Evolutionary conservation across 2,888 invertebrate genomes (phyloP), one percentile per base, ranked within the genome.

Genomic region (Trichacis sp.): DNA sequence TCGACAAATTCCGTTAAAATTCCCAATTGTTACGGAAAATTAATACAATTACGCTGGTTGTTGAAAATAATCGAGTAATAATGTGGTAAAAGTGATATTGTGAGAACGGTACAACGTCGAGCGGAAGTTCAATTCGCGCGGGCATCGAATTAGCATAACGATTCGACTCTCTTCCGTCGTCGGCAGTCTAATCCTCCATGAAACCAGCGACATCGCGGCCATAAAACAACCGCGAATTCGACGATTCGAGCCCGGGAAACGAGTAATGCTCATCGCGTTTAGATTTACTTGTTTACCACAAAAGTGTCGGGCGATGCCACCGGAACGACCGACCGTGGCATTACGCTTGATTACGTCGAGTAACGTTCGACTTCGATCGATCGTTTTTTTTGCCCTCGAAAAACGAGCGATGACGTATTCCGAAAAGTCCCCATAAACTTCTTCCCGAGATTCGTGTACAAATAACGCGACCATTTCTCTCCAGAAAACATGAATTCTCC

Each of bases 191-290:
- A 42, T 42, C 15, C 11, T 18, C 8, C 15, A 11, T n/a, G 42
- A 18, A 42, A 8, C 42, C n/a, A 42, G 42, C 42, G 18, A 2
- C 6, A 42, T 42, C 15, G 18, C 42, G 42, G 15, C 42, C 42
- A 17, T 42, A 42, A 42, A 42, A 42, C 42, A 15, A 18, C 18
- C 42, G 42, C 17, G 15, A 42, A 42, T 42, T 42, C n/a, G 42
- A 42, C 42, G 5, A 15, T n/a, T 42, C n/a, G 11, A n/a, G n/a
- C 2, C 42, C 8, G 15, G 24, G 24, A 3, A 24, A 18, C 42
- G 42, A 42, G 42, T 15, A 18, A 42, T 18, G 42, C 42, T 15
- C 18, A 17, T 42, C 42, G 18, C 42, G 42, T 18, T 42, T 15
- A 17, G 42, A 42, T 15, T 42, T 18, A 18, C 42, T 18, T 18